Evolutionary conservation across 2,113 vertebrate species (phyloP).

Genomic region (Bostrychus sinensis): DNA sequence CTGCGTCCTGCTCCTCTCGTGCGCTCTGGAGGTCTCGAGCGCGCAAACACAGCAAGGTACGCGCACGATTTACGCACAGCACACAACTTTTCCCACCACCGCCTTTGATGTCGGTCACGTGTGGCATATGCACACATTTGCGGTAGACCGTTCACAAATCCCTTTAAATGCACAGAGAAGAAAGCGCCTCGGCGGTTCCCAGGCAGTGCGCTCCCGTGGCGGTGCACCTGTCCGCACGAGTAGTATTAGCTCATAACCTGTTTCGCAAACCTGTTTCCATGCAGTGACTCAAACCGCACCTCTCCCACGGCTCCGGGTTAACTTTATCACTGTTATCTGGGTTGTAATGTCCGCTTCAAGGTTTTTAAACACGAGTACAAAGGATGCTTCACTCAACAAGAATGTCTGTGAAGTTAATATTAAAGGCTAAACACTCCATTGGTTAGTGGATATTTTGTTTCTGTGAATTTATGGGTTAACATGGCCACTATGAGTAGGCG

Average conservation of each 20-base stretch:
- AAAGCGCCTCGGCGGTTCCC: background rate
- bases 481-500: no score
- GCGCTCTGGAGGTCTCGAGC: constrained; percentile 44
- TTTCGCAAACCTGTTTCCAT: constrained; percentile 74
- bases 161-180: background rate
- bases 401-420: background rate
- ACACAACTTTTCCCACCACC: background rate
- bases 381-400: background rate
- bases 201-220: background rate
- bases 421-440: no score
- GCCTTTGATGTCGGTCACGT: background rate
- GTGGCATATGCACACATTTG: background rate
- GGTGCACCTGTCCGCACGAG: constrained; percentile 47
- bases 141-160: constrained; percentile 1
- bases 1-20: constrained; percentile 61
- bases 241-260: constrained; percentile 64
- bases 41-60: constrained; percentile 71
- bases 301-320: constrained; percentile 54
- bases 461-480: no score
- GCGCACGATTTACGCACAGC: constrained; percentile 2
- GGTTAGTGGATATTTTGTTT: no score
- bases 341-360: constrained; percentile 49
- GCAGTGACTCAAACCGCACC: constrained; percentile 61
- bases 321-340: constrained; percentile 46
- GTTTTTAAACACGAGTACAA: constrained; percentile 34